A percentile compares a stretch with the other conserved stretches of the same genome.
Conservation (phyloP, 1,140 invertebrate genomes). For the Drosophila santomea region DNA sequence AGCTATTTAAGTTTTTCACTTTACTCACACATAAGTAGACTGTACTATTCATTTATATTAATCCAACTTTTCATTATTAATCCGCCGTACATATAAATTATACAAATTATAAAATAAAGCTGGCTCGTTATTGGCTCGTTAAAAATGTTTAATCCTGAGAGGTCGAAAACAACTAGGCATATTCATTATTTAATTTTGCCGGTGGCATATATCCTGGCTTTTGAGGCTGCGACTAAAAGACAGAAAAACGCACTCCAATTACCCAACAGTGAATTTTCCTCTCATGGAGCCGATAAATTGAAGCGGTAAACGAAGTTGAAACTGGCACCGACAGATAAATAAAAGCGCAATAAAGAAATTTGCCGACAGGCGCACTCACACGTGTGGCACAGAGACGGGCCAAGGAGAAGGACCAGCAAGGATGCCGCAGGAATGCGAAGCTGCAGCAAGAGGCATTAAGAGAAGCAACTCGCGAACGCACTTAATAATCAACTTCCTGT, state of each 20-base stretch:
- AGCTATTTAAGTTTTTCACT: constrained; percentile 61
- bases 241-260: constrained; percentile 1
- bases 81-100: neutral
- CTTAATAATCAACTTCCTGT: constrained; percentile 69
- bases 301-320: constrained; percentile 65
- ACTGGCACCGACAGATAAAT: constrained; percentile 63
- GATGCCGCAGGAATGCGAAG: constrained; percentile 29
- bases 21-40: neutral
- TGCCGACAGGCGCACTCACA: constrained; percentile 33
- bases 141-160: too few relatives aligned
- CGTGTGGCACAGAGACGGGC: constrained; percentile 37
- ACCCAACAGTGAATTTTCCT: constrained; percentile 2
- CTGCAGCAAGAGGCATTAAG: constrained; percentile 59
- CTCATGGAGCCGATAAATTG: constrained; percentile 59
- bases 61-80: neutral
- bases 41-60: neutral
- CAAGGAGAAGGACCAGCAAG: constrained; percentile 24
- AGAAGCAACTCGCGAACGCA: constrained; percentile 49
- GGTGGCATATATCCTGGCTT: neutral
- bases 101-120: neutral
- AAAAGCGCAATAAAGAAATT: constrained; percentile 77
- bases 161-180: neutral
- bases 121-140: too few relatives aligned
- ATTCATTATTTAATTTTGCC: neutral
- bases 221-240: neutral